These are phyloP conservation scores for Drosophila carrolli DNA, from an alignment of 1,140 invertebrate species.

Conservation along the genomic window DNA sequence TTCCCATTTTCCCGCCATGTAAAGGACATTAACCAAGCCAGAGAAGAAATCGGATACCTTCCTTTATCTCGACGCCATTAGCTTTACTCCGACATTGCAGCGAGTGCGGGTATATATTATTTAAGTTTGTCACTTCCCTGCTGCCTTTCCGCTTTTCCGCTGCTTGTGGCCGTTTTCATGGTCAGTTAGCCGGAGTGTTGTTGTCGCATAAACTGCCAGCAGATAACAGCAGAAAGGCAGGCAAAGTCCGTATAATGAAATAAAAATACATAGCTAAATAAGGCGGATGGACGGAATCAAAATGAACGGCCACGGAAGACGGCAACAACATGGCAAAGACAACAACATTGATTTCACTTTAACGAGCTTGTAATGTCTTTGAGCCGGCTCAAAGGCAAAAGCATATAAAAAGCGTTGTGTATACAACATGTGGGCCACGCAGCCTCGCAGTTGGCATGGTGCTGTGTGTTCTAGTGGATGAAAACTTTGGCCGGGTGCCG, in stretches of 20 bases:
- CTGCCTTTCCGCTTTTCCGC: constrained; percentile 27
- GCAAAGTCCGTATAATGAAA: constrained; percentile 77
- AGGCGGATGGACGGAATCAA: constrained; percentile 44
- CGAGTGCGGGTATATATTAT: constrained; percentile 36
- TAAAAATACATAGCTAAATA: constrained; percentile 80
- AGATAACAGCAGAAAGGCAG: constrained; percentile 80
- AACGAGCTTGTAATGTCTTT: constrained; percentile 80
- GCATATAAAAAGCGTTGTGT: constrained; percentile 78
- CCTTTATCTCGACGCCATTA: constrained; percentile 49
- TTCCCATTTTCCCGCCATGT: constrained; percentile 4
- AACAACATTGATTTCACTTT: constrained; percentile 82
- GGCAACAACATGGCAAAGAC: constrained; percentile 23
- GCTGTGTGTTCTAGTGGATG: constrained; percentile 50
- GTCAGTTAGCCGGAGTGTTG: constrained; percentile 54
- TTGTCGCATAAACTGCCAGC: constrained; percentile 64
- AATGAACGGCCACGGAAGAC: constrained; percentile 44
- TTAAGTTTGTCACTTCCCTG: constrained; percentile 33
- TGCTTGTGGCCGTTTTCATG: constrained; percentile 70
- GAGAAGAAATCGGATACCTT: constrained; percentile 41
- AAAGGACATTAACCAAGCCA: constrained; percentile 27
- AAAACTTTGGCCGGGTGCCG: constrained; percentile 73
- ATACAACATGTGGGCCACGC: constrained; percentile 69
- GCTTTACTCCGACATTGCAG: constrained; percentile 29
- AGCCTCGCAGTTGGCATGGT: constrained; percentile 12
- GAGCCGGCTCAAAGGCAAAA: constrained; percentile 68